phyloP scores from a whole-genome alignment of 2,797 vertebrate genomes.

The Steatocranus sp. region DNA sequence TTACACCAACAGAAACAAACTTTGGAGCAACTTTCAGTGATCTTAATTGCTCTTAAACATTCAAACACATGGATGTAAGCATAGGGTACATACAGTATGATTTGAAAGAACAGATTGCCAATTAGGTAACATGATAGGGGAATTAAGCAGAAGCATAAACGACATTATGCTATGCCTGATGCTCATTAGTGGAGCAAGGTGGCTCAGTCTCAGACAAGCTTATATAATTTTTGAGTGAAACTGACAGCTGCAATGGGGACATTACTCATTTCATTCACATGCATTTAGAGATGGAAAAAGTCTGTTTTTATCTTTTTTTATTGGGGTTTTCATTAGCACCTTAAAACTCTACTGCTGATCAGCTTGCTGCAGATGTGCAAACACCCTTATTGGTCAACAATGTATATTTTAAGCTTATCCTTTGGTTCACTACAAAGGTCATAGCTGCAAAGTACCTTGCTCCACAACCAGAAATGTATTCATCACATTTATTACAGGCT shows the following conservation, averaged over 20 bases:
- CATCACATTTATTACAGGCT: not conserved
- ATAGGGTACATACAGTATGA: not conserved
- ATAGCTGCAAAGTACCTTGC: not conserved
- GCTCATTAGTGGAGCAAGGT: not conserved
- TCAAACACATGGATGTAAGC: not conserved
- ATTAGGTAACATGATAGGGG: not conserved
- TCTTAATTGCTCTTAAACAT: not conserved
- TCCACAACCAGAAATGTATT: not conserved
- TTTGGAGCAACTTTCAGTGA: not conserved
- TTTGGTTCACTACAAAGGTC: not conserved
- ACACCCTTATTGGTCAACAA: not conserved
- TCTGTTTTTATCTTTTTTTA: not conserved
- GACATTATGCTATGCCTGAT: not conserved
- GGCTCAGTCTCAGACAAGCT: not conserved
- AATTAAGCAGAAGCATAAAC: not conserved
- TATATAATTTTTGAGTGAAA: not conserved
- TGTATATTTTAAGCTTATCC: not conserved
- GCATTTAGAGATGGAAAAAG: not conserved
- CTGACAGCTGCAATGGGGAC: not conserved
- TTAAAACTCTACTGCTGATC: not conserved
- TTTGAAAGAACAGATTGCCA: not conserved
- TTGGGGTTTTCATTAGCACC: not conserved
- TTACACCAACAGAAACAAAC: not conserved
- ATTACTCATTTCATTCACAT: not conserved
- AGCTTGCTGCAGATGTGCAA: not conserved